phyloP scores from a whole-genome alignment of 92 coral and sea anemone genomes.

The Palythoa heliodiscus region DNA sequence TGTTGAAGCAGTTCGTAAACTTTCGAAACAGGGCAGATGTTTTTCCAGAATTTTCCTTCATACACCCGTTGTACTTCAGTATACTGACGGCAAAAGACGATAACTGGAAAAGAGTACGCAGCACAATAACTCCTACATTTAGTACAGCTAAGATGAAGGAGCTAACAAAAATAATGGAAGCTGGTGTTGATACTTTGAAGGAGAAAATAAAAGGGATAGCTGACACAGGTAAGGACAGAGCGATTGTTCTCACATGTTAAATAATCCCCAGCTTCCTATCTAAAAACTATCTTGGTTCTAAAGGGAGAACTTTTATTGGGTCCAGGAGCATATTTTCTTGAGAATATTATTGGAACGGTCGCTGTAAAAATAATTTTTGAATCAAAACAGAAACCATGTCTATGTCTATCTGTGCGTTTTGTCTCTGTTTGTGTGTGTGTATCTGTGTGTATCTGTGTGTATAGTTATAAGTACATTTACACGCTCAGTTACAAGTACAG shows the following conservation, averaged over 20 bases:
- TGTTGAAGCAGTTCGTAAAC: neutral
- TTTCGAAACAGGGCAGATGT: neutral
- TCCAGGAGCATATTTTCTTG: no score
- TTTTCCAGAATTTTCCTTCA: neutral
- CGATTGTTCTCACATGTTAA: neutral
- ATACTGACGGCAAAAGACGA: slow-evolving; percentile 11
- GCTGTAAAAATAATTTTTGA: no score
- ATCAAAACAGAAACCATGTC: no score
- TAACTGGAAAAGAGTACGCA: slow-evolving; percentile 18
- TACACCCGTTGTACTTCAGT: neutral
- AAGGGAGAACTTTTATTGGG: no score
- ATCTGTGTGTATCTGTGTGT: no score
- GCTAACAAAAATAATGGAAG: slow-evolving; percentile 17
- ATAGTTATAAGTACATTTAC: no score
- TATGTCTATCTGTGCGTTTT: no score
- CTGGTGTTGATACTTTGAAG: slow-evolving; percentile 6
- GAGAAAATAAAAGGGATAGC: slow-evolving; percentile 17
- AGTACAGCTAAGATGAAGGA: slow-evolving; percentile 21
- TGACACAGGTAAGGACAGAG: slow-evolving; percentile 21
- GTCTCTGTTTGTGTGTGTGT: no score
- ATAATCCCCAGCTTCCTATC: no score
- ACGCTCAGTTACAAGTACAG: no score
- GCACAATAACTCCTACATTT: slow-evolving; percentile 27
- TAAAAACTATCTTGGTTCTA: no score
- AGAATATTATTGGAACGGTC: no score